Base-by-base conservation (phyloP, 2,113 vertebrate genomes). In the Urocitellus parryii region DNA sequence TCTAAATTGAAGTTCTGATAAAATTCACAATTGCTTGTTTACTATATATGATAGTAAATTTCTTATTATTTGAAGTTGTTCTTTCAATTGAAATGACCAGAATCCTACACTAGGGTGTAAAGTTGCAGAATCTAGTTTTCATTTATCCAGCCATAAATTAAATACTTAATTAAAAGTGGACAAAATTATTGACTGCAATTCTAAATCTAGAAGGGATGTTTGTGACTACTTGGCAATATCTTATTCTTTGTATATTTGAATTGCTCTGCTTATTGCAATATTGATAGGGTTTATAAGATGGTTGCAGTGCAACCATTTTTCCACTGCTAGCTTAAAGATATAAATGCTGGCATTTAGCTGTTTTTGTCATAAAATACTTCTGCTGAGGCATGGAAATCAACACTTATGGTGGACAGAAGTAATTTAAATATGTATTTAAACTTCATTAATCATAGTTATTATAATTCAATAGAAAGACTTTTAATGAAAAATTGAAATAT, bases 301-400 rank as follows among this genome's bases (percentile, higher is more conserved):
- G 74, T 51, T 76, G 24, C 29, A 93, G 2, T 88, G 53, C 3
- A 90, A 22, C 77, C 14, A 32, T 94, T 94, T 92, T 94, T 63
- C n/a, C 39, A 58, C 78, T 87, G 22, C 86, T 86, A 61, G 20
- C 42, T 42, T 65, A 68, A 85, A 77, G 79, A 87, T 81, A 68
- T 76, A 14, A 88, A 68, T 90, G 29, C 13, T 81, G 39, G 84
- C 5, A 70, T 77, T 39, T 56, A 70, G 61, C 22, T 81, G 16
- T 85, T 95, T 90, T 90, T 88, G 29, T 92, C 67, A 80, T 87
- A 89, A 95, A 95, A 92, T 67, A 73, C 25, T 84, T 34, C 45
- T 80, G 29, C 61, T 84, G 8, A 93, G 32, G 84, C 29, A 67
- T 37, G 24, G 70, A 37, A 10, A 6, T 79, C 58, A 93, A 39